These are phyloP conservation scores for Hyles euphorbiae DNA, from an alignment of 1,140 invertebrate species.

Conservation along the genomic window DNA sequence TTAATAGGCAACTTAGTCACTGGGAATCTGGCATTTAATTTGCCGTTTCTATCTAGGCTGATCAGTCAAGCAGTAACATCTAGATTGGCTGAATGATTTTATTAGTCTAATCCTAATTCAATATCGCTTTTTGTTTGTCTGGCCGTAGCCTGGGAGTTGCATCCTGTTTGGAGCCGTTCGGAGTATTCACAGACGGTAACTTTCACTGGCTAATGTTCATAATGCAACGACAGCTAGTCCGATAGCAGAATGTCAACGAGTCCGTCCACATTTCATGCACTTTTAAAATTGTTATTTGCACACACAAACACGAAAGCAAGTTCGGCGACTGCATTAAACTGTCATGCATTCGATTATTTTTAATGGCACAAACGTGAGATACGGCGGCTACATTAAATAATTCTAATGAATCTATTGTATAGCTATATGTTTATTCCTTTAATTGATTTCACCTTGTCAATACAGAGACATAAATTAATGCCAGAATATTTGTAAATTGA, in stretches of 20 bases:
- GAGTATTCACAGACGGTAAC: constrained; percentile 40
- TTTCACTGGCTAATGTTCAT: constrained; percentile 66
- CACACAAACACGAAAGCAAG: constrained; percentile 38
- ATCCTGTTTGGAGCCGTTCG: constrained; percentile 46
- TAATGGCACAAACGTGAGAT: constrained; percentile 15
- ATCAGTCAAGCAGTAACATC: constrained; percentile 69
- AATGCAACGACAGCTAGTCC: constrained; percentile 47
- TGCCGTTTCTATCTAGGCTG: constrained; percentile 52
- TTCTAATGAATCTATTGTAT: no score
- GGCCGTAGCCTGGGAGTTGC: constrained; percentile 32
- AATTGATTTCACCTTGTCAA: no score
- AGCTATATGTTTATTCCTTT: not conserved
- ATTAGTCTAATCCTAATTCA: constrained; percentile 68
- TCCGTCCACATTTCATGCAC: constrained; percentile 51
- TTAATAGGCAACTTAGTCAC: constrained; percentile 43
- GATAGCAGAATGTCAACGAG: constrained; percentile 68
- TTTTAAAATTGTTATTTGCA: constrained; percentile 41
- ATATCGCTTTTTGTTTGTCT: constrained; percentile 62
- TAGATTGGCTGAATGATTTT: constrained; percentile 67
- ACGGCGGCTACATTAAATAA: not conserved
- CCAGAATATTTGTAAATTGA: no score
- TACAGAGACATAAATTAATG: no score
- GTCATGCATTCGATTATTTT: constrained; percentile 43
- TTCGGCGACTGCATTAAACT: constrained; percentile 41
- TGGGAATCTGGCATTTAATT: constrained; percentile 73